Conservation (phyloP, 2,888 invertebrate species). For the Leptinotarsa rubiginosa region DNA sequence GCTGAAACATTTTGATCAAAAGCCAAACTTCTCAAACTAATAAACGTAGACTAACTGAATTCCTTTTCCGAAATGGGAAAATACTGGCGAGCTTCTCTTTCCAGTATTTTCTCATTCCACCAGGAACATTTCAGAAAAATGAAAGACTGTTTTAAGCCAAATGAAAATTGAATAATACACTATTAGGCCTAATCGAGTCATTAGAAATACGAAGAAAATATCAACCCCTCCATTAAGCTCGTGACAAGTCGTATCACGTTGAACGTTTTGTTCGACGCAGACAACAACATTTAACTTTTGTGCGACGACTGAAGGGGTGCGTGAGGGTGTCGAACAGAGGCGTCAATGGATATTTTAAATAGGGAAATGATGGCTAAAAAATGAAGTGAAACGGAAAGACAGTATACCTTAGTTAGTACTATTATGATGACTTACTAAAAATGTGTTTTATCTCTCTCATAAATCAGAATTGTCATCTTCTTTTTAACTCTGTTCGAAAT, state of each 20-base stretch:
- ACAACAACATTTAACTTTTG: conserved; percentile 23
- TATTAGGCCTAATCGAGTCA: conserved; percentile 45
- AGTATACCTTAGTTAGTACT: too few species aligned
- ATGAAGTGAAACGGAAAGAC: too few species aligned
- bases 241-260: conserved; percentile 55
- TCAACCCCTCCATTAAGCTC: conserved; percentile 51
- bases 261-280: conserved; percentile 43
- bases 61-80: too few species aligned
- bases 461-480: too few species aligned
- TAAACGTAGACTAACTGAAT: too few species aligned
- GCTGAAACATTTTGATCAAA: too few species aligned
- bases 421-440: too few species aligned
- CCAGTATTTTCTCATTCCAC: neutral
- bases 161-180: conserved; percentile 44
- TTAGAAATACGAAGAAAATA: conserved; percentile 48
- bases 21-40: too few species aligned
- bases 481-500: too few species aligned
- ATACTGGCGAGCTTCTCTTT: too few species aligned
- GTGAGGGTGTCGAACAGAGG: conserved; percentile 12
- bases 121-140: neutral
- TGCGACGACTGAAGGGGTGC: conserved; percentile 3
- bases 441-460: too few species aligned
- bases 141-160: conserved; percentile 30
- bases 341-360: neutral
- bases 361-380: too few species aligned